phyloP scores from a whole-genome alignment of 2,888 invertebrate genomes.

The Flexamia atlantica region DNA sequence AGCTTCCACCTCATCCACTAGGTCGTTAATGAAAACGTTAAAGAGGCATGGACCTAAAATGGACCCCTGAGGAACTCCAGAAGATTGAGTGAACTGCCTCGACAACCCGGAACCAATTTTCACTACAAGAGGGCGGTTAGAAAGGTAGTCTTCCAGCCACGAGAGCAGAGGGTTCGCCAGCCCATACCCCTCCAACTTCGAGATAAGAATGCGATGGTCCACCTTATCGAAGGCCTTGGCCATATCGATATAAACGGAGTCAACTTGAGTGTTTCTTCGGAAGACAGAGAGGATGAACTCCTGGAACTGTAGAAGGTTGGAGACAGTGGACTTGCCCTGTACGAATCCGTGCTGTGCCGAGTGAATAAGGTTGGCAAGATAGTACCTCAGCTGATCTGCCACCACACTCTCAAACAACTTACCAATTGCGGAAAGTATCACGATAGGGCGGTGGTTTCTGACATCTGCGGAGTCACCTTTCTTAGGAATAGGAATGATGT shows the following conservation, averaged over 20 bases:
- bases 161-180: background rate
- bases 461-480: slow-evolving; percentile 17
- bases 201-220: background rate
- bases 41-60: slow-evolving; percentile 22
- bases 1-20: background rate
- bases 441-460: background rate
- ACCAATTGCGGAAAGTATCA: background rate
- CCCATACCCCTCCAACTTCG: background rate
- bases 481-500: slow-evolving; percentile 17
- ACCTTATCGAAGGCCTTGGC: slow-evolving; percentile 41
- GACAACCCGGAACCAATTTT: background rate
- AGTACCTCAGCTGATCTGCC: background rate
- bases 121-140: background rate
- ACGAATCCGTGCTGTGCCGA: slow-evolving; percentile 28
- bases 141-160: background rate
- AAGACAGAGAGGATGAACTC: slow-evolving; percentile 22
- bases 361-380: background rate
- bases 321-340: background rate
- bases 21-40: slow-evolving; percentile 20
- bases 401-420: background rate
- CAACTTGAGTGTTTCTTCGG: slow-evolving; percentile 2
- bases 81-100: background rate
- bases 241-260: background rate
- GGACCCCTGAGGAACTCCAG: slow-evolving; percentile 42
- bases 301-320: slow-evolving; percentile 24